Base-by-base conservation (phyloP, 1,140 invertebrate genomes). In the Helicoverpa armigera region DNA sequence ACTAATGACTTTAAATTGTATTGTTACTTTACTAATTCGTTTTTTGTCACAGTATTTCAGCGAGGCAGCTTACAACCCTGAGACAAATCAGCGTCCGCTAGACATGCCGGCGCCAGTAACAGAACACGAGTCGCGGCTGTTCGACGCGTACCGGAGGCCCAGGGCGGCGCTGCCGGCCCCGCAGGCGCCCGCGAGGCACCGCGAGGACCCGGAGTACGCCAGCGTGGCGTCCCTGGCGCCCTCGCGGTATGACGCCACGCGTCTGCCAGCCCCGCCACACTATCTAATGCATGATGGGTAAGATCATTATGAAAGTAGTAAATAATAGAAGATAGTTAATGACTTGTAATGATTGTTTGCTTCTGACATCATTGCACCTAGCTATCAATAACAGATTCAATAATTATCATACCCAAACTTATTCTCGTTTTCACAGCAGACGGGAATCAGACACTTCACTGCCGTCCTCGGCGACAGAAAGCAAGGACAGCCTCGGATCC, bases 61-160 rank as follows among this genome's bases (percentile, higher is more conserved):
- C 73, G 97, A 98, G 90, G 97, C 97, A 63, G 98, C 98, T 3
- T 97, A 98, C 90, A 98, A 98, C 90, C 98, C 98, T 35, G 97
- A 98, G 91, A 97, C 97, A 80, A 98, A 98, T 95, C 97, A 97
- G 89, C 95, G 97, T 35, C 70, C 70, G n/a, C 29, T 74, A 74
- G 70, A 74, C 23, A 74, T 74, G 70, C 70, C 92, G 65, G 93
- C 92, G 23, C 91, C 89, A 65, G 89, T 90, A 35, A 89, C 89
- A 11, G 94, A 92, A 82, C 93, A 90, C 86, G 93, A 92, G 83
- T 91, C 90, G 83, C 91, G 88, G 77, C 88, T 92, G 86, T 94
- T 92, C 87, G 92, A 91, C 87, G 92, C 93, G 48, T 94, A 95
- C 82, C 90, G 92, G 48, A 87, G 89, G 76, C 90, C 90, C 81